Conservation (phyloP, 1,140 invertebrate species). For the Ctenoplectra terminalis region DNA sequence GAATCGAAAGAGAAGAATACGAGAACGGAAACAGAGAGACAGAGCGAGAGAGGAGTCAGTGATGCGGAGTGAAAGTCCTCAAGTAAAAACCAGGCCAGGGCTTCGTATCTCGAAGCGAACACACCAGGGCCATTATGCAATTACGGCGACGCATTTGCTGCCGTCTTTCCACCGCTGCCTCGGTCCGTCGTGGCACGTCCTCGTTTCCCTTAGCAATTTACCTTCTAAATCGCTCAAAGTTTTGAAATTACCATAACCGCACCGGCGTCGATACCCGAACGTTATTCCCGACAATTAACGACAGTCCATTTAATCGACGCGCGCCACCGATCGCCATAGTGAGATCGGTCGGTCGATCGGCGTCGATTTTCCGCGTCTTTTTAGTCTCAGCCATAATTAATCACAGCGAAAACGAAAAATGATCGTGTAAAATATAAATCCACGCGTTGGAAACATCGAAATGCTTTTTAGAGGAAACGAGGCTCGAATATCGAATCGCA, state of each 20-base stretch:
- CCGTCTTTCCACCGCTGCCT: conserved; percentile 42
- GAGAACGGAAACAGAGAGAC: conserved; percentile 15
- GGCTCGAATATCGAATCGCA: background rate
- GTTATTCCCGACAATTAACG: conserved; percentile 20
- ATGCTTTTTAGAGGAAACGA: background rate
- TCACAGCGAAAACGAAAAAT: background rate
- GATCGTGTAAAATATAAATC: background rate
- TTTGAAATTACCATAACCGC: conserved; percentile 64
- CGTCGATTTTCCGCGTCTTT: background rate
- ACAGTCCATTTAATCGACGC: background rate
- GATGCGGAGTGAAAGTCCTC: conserved; percentile 72
- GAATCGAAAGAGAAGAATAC: conserved; percentile 23
- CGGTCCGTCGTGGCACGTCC: conserved; percentile 39
- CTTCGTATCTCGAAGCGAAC: conserved; percentile 68
- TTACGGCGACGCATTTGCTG: conserved; percentile 67
- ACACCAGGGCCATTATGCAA: conserved; percentile 71
- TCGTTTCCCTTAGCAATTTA: conserved; percentile 63
- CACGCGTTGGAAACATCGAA: background rate
- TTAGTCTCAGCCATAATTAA: too few relatives aligned
- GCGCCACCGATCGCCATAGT: background rate
- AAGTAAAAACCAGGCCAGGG: conserved; percentile 76
- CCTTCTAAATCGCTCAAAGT: conserved; percentile 70
- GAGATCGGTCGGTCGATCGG: background rate
- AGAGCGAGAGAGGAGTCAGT: conserved; percentile 27
- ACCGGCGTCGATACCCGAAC: conserved; percentile 7